Evolutionary conservation across 2,113 vertebrate species (phyloP), one percentile per base, ranked within the genome.

Genomic region (Oreotragus oreotragus): DNA sequence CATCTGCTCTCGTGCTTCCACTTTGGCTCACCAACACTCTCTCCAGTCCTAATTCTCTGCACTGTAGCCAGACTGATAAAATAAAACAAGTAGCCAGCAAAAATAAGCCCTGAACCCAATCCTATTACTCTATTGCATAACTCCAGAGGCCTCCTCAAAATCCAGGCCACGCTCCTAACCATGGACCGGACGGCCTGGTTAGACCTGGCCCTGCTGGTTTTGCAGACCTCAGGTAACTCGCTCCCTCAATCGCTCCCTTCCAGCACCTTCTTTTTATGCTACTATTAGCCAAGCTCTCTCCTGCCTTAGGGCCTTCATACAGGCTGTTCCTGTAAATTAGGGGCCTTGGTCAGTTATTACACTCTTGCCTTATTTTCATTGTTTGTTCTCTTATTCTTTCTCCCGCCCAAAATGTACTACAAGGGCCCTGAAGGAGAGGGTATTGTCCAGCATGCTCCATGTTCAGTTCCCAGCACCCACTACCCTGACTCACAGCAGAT

Each of bases 151-250:
- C 64, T 62, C 58, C 39, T 79, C 11, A n/a, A 60, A 85, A 36
- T 87, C 13, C 8, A 30, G 6, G 39, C 13, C 55, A 87, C 12
- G 53, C n/a, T 80, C 28, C 43, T 28, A 57, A 64, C 87, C 39
- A 0, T 7, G 0, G 62, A n/a, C 49, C 0, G 2, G 58, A 47
- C 28, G 13, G 47, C 30, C 45, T 15, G 13, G 66, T 10, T 5
- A 70, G 85, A 62, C 73, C 57, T 49, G 43, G 79, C 84, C 57
- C 14, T 49, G 25, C 45, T 58, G 19, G 36, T 60, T 58, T 84
- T 7, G 2, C 53, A 64, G 60, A 47, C 58, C 60, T 91, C 30
- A 4, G 15, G 23, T 73, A 36, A 70, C 14, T 79, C 27, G 4
- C 33, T 25, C 77, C 73, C 23, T 70, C 17, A 7, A 10, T 81